Base-by-base conservation (phyloP, 2,797 vertebrate species). In the Paramormyrops hopkinsi region DNA sequence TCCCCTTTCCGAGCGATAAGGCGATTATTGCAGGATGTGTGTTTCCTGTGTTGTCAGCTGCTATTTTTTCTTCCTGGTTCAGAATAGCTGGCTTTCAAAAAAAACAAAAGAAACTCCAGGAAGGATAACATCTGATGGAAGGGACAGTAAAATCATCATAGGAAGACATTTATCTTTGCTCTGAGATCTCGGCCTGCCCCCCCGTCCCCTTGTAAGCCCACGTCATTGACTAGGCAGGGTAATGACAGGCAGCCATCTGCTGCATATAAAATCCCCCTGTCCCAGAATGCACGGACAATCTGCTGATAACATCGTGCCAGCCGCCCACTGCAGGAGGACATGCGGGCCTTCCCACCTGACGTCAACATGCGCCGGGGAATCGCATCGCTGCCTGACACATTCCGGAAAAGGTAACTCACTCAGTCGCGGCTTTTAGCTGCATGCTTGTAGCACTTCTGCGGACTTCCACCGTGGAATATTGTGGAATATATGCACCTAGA, bases 361-460 rank as follows among this genome's bases (percentile, higher is more conserved):
- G 79, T 94, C 94, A 96, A 87, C 93, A 98, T 99, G 97, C 98
- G 97, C 93, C 94, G 94, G 92, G 97, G 95, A 91, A 94, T 98
- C 1, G 93, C 97, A 56, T 91, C 94, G 0, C 95, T 98, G 89
- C 97, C 97, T 54, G 92, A 93, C 92, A 92, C 95, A 90, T 98
- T 97, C 94, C 94, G 98, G 93, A 97, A 98, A 93, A 97, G 97
- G 97, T 99, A 94, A 94, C 96, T 90, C 59, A 6, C 9, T 7
- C 86, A 7, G 3, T 37, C n/a, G 29, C 37, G 12, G 85, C 12
- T 25, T 50, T 56, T 14, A 19, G 50, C 86, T 87, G 29, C 17
- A 4, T 22, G 19, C 56, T 88, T 17, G 1, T 7, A 19, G 9
- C 22, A 54, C 46, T 37, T 19, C 51, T 33, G 11, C 22, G 5